Percentiles rank a stretch among this genome's conserved stretches.
Conservation (phyloP, 2,797 vertebrate species). For the Loriculus beryllinus region DNA sequence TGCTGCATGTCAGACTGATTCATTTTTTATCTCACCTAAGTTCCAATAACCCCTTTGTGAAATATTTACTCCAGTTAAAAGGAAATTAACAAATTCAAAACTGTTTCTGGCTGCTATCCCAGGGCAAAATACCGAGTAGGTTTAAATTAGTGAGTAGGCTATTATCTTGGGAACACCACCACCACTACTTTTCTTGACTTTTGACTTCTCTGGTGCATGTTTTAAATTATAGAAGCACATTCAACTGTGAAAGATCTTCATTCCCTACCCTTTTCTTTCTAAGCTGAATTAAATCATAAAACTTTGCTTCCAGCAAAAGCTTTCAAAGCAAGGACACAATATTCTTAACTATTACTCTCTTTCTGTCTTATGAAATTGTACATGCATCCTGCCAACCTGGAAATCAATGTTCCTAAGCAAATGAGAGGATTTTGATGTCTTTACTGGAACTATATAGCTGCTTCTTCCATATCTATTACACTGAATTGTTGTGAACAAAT, state of each 20-base stretch:
- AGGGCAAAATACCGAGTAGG: background rate
- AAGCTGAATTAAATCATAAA: background rate
- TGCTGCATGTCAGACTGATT: background rate
- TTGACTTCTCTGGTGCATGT: background rate
- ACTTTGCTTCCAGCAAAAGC: background rate
- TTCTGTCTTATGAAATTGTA: background rate
- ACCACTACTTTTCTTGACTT: background rate
- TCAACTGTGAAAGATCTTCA: background rate
- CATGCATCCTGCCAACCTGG: background rate
- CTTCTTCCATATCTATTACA: background rate
- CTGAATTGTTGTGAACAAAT: background rate
- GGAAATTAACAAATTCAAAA: background rate
- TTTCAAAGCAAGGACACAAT: background rate
- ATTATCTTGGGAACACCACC: background rate
- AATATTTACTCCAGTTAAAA: background rate
- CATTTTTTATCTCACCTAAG: background rate
- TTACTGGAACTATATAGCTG: background rate
- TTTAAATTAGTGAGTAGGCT: background rate
- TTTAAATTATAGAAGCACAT: constrained; percentile 3
- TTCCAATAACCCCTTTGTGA: background rate
- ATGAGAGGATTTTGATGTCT: background rate
- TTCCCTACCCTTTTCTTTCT: background rate
- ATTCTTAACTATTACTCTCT: background rate
- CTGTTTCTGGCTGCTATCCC: background rate
- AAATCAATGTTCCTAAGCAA: background rate